Base-by-base conservation (phyloP, 1,140 invertebrate genomes). In the Drosophila pandora region DNA sequence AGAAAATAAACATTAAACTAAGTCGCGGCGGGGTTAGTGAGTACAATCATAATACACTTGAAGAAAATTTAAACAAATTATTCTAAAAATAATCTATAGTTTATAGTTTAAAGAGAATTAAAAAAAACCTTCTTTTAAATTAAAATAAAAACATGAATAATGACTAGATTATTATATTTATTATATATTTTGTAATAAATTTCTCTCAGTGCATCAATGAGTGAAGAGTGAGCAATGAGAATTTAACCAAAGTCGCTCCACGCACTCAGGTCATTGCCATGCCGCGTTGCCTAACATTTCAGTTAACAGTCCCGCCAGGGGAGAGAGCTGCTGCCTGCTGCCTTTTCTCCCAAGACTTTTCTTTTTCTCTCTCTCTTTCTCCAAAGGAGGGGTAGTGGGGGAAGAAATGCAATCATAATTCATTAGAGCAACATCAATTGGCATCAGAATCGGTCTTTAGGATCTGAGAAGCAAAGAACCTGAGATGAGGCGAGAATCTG, bases 1-100 rank as follows among this genome's bases (percentile, higher is more conserved):
- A 79, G 83, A 87, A 87, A 88, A 82, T 76, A 87, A 88, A 79
- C 71, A 87, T 82, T 78, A 87, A 85, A 87, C 45, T 71, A 45
- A 61, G 25, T 69, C 32, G 49, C 30, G 28, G 55, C 49, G 49
- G 49, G 28, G 28, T 59, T 64, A 53, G 32, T 39, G 21, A 50
- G 56, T 49, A 32, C 25, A 32, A 41, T 41, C 39, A 41, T 9
- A 2, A 6, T 64, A 21, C 59, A 67, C 63, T 49, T 0, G 6
- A 9, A 64, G 41, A 64, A 43, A 43, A 9, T 9, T 3, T 5
- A 25, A 3, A 25, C 3, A 25, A 25, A 25, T 3, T 25, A 3
- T 25, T 25, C 25, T 25, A 25, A 25, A 25, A 25, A 25, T 2
- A 25, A 2, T 17, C 17, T 17, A 17, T 2, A 0, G 7, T 30